Conservation (phyloP, 1,140 invertebrate species). For the Andrena cerasifolii region DNA sequence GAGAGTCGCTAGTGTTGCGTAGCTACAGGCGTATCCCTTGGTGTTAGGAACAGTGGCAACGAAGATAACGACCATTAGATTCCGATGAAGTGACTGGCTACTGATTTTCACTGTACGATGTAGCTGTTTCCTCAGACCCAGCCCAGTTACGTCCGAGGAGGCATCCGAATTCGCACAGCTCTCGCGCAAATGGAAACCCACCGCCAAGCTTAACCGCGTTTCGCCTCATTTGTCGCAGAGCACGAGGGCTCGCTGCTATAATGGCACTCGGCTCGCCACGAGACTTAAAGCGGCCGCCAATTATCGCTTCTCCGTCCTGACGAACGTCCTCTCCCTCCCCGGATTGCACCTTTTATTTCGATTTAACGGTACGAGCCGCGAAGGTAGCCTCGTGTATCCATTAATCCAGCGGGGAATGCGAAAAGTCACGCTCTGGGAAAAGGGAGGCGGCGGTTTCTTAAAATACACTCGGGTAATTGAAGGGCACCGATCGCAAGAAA, state of each 20-base stretch:
- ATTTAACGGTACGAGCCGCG: conserved; percentile 33
- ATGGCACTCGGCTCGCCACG: conserved; percentile 46
- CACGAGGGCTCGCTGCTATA: conserved; percentile 51
- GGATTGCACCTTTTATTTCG: conserved; percentile 35
- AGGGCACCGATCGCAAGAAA: conserved; percentile 54
- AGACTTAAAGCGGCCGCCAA: conserved; percentile 59
- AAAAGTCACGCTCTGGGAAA: conserved; percentile 53
- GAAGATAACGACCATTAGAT: not conserved
- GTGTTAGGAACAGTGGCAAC: not conserved
- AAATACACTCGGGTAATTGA: conserved; percentile 49
- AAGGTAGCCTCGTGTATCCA: conserved; percentile 54
- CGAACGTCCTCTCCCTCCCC: conserved; percentile 7
- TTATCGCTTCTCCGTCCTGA: conserved; percentile 59
- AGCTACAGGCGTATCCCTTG: not conserved
- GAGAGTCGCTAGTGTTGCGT: conserved; percentile 9
- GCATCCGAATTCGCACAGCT: not conserved
- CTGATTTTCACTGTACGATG: too few relatives aligned
- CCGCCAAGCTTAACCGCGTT: conserved; percentile 22
- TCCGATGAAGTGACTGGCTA: too few relatives aligned
- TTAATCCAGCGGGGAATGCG: conserved; percentile 57
- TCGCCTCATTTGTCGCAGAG: conserved; percentile 61
- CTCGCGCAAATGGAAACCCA: not conserved
- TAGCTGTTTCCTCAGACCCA: too few relatives aligned
- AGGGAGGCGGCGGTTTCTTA: conserved; percentile 44
- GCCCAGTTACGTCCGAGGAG: not conserved